Evolutionary conservation across 2,113 vertebrate species (phyloP).

Genomic region (Toxotes jaculatrix): DNA sequence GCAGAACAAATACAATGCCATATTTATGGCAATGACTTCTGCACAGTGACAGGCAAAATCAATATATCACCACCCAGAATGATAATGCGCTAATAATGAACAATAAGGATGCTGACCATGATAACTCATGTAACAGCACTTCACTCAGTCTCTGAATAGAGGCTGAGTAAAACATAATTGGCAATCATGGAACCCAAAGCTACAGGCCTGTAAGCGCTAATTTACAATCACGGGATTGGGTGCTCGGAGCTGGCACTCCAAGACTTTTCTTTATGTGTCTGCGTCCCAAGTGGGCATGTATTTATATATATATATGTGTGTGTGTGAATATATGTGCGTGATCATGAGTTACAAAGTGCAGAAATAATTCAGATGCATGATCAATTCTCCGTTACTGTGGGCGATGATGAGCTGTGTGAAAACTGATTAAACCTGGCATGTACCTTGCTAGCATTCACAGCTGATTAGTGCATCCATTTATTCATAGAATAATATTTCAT

Average conservation of each 20-base stretch:
- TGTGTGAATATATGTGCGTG: conserved; percentile 12
- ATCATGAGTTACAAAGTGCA: conserved; percentile 42
- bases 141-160: conserved; percentile 50
- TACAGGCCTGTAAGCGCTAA: conserved; percentile 52
- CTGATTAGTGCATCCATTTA: conserved; percentile 49
- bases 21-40: conserved; percentile 40
- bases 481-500: conserved; percentile 35
- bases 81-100: conserved; percentile 69
- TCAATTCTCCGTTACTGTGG: conserved; percentile 52
- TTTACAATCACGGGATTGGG: conserved; percentile 72
- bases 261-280: conserved; percentile 15
- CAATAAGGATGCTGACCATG: conserved; percentile 56
- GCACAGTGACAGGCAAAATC: conserved; percentile 52
- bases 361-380: conserved; percentile 55
- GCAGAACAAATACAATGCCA: conserved; percentile 24
- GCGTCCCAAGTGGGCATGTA: background rate
- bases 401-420: conserved; percentile 11
- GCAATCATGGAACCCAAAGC: conserved; percentile 67
- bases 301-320: too few relatives aligned
- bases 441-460: conserved; percentile 40
- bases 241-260: background rate
- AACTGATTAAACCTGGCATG: conserved; percentile 55
- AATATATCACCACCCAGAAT: conserved; percentile 65
- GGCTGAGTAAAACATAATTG: conserved; percentile 74
- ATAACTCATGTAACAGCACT: conserved; percentile 54